phyloP scores from a whole-genome alignment of 2,888 invertebrate species.

The Campopleginae sp. region DNA sequence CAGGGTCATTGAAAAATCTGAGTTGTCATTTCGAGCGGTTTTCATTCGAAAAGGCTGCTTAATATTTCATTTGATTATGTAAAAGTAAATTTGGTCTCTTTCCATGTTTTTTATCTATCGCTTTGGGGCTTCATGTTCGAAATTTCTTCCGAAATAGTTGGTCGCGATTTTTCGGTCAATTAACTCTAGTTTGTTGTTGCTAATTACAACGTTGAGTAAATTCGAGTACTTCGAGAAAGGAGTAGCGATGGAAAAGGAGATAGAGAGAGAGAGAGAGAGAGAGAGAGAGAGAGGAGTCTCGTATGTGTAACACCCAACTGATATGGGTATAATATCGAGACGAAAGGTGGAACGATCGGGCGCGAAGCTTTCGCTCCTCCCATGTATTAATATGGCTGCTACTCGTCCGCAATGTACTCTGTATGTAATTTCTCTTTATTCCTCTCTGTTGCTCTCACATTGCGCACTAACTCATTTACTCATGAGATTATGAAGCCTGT shows the following conservation, averaged over 20 bases:
- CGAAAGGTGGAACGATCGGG: conserved; percentile 67
- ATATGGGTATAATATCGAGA: conserved; percentile 60
- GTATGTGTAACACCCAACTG: conserved; percentile 37
- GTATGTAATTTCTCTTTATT: conserved; percentile 30
- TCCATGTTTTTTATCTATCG: neutral
- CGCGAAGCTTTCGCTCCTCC: conserved; percentile 63
- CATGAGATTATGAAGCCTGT: conserved; percentile 71
- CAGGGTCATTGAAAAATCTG: too few relatives aligned
- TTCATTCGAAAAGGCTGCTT: neutral
- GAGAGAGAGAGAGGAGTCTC: neutral
- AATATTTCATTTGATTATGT: neutral
- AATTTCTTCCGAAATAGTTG: neutral
- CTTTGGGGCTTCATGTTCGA: too few relatives aligned
- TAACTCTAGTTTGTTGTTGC: conserved; percentile 3
- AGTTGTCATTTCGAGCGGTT: neutral
- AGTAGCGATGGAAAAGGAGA: neutral
- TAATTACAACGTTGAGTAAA: conserved; percentile 11
- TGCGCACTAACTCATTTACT: conserved; percentile 72
- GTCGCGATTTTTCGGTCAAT: neutral
- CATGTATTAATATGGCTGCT: conserved; percentile 65
- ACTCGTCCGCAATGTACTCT: conserved; percentile 51
- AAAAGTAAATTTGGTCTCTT: neutral
- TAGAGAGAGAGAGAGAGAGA: neutral
- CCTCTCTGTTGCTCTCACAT: conserved; percentile 36
- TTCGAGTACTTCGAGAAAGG: neutral